Evolutionary conservation across 1,140 invertebrate genomes (phyloP).

Genomic region (Lasioglossum baleicum): DNA sequence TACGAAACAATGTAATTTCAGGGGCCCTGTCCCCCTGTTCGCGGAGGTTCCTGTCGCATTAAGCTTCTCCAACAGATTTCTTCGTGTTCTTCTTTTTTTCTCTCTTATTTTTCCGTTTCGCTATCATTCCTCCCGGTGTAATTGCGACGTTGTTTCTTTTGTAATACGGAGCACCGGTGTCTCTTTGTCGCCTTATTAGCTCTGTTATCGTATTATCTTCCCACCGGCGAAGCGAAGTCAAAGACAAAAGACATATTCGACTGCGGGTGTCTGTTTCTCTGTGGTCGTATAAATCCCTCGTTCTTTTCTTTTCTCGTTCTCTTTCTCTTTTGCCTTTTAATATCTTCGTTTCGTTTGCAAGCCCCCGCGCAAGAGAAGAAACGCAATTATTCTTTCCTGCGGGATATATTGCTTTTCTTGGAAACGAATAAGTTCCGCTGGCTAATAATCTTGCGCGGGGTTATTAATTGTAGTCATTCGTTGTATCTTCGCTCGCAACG

Average conservation of each 20-base stretch:
- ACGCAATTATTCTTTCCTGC: background rate
- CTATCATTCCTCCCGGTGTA: background rate
- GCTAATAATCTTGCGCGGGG: no score
- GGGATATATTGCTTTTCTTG: background rate
- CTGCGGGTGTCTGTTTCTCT: no score
- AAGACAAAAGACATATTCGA: background rate
- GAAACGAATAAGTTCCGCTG: background rate
- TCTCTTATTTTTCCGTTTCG: no score
- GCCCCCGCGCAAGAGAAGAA: background rate
- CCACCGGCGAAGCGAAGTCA: background rate
- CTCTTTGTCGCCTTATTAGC: background rate
- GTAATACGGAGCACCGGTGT: background rate
- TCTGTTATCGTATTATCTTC: background rate
- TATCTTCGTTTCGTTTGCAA: background rate
- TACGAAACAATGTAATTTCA: slow-evolving; percentile 3
- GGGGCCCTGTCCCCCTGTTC: background rate
- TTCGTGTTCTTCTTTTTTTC: no score
- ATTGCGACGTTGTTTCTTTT: background rate
- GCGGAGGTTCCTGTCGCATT: background rate
- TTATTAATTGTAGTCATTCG: no score
- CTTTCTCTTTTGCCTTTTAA: background rate
- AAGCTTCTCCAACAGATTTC: background rate
- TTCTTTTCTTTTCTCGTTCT: no score
- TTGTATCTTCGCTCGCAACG: no score
- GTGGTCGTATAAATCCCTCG: no score